Evolutionary conservation across 2,113 vertebrate genomes (phyloP), one percentile per base, ranked within the genome.

Genomic region (Raphicerus campestris): DNA sequence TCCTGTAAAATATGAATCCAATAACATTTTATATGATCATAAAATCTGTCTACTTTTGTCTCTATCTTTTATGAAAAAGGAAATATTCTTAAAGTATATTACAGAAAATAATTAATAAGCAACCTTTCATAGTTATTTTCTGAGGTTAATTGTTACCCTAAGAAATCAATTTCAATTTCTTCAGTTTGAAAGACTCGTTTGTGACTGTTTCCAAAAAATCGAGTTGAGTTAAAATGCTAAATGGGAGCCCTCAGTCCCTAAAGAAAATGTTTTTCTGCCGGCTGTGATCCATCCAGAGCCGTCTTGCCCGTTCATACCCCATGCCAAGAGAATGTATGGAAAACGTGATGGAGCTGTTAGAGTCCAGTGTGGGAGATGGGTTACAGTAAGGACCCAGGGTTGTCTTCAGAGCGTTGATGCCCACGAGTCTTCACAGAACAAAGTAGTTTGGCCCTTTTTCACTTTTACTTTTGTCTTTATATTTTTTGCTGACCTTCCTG

Each of bases 21-120:
- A 35, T 97, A 96, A 73, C 3, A 0, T 97, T 97, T 98, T 96
- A 97, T 93, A 87, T 70, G 86, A 97, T 93, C 93, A 28, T 96
- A 97, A 98, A 98, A 94, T 87, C 88, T 94, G 78, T 87, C 94
- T 97, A 90, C 88, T 92, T 98, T 96, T 73, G 82, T 94, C 93
- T 91, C 60, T 66, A 53, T 86, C 42, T 95, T 92, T 95, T 89
- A 89, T 55, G 92, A 81, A 86, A 97, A 66, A 51, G 66, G 86
- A 97, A 92, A 95, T 97, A 95, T 97, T 83, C 95, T 58, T 77
- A 89, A 97, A 97, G 92, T 63, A 85, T 97, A 94, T 86, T 93
- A 93, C 63, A 63, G 84, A 97, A 98, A 95, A 96, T 97, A 97
- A 96, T 95, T 96, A 87, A 92, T 6, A 5, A 93, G 47, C 83